Evolutionary conservation across 2,113 vertebrate genomes (phyloP), one percentile per base, ranked within the genome.

Genomic region (Silurus meridionalis): DNA sequence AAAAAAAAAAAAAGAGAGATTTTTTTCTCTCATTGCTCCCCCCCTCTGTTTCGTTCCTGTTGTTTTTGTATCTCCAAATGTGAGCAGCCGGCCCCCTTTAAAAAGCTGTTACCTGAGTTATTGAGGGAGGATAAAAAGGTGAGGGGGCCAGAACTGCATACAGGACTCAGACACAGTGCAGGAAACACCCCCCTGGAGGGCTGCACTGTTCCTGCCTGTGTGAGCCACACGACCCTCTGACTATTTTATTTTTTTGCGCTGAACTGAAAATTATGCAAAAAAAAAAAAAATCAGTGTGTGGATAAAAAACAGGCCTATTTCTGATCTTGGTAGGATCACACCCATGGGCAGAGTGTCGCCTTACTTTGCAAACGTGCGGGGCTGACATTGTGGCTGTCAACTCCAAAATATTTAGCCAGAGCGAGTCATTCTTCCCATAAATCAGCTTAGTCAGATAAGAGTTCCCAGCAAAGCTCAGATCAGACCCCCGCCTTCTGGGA

Each of bases 81-180:
- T 84, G 80, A 77, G 25, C 80, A 64, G 84, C 81, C 66, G 63
- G 81, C 81, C 86, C 37, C 86, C 87, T 86, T 86, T 82, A 85
- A 92, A 90, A 92, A 88, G 85, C 92, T 91, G 89, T 90, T 94
- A 94, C 93, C 94, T 94, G 94, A 74, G 91, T 93, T 94, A 94
- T 92, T 90, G 94, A 89, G 81, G 79, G 58, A 53, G 67, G 80
- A 89, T 87, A 84, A 90, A 87, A 37, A 90, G 55, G 84, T 58
- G 21, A 67, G 46, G 64, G 74, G 15, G 58, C 52, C 57, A 37
- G 7, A 75, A 83, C 58, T 85, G 75, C 28, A 58, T 17, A 2
- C 58, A 79, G 55, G 23, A 55, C 72, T 85, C 53, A 11, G 83
- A 82, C 61, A 78, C 46, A 78, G 82, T 88, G 80, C 86, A 72